Percentiles rank a stretch among this genome's conserved stretches.
Conservation (phyloP, 2,888 invertebrate species). For the Argyra leucocephala region DNA sequence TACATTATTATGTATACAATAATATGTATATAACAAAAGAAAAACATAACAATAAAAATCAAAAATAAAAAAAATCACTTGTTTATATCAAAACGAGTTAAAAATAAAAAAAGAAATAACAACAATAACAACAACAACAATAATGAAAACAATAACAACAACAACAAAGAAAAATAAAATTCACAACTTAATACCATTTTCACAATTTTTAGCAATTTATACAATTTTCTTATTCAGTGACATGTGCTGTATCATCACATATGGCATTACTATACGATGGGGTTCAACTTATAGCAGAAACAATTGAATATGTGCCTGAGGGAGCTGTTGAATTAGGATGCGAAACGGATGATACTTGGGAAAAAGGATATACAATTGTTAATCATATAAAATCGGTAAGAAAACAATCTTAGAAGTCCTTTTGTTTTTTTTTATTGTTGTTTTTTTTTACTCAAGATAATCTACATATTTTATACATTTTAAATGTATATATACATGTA, state of each 20-base stretch:
- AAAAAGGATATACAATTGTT: conserved; percentile 67
- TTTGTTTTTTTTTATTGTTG: too few relatives aligned
- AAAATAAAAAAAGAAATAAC: too few relatives aligned
- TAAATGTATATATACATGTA: too few relatives aligned
- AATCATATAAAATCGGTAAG: conserved; percentile 56
- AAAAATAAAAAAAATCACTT: too few relatives aligned
- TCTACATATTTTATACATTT: background rate
- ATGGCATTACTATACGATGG: conserved; percentile 79
- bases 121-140: too few relatives aligned
- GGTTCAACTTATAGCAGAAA: conserved; percentile 67
- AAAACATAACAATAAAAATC: too few relatives aligned
- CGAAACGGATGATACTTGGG: conserved; percentile 54
- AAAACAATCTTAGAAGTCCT: background rate
- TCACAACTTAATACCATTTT: background rate
- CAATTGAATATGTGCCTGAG: conserved; percentile 55
- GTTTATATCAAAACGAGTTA: too few relatives aligned
- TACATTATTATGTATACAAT: too few relatives aligned
- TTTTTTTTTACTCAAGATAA: background rate
- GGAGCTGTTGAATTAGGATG: conserved; percentile 50
- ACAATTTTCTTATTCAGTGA: conserved; percentile 26
- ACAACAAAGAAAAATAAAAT: background rate
- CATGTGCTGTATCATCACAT: conserved; percentile 47
- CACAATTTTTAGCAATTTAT: background rate
- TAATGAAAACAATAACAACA: conserved; percentile 25
- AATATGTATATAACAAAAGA: too few relatives aligned